Base-by-base conservation (phyloP, 2,888 invertebrate genomes). In the Caenorhabditis panamensis region DNA sequence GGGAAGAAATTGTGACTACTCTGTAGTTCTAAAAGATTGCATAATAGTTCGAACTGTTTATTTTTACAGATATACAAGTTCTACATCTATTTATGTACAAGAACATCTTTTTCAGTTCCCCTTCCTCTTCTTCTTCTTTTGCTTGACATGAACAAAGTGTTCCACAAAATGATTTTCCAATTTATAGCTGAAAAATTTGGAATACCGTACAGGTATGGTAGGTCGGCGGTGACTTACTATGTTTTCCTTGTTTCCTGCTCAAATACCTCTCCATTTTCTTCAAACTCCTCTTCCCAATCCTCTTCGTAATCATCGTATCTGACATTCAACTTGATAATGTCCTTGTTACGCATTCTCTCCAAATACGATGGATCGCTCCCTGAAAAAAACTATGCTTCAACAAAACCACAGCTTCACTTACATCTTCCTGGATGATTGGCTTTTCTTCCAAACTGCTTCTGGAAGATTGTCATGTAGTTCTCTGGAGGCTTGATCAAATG, bases 401-500 rank as follows among this genome's bases (percentile, higher is more conserved):
- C n/a, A n/a, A n/a, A n/a, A n/a, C n/a, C n/a, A n/a, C n/a, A 2
- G 31, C 26, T 44, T 13, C 31, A 69, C 63, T 26, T 20, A 72
- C 72, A 72, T 64, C 72, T 72, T 22, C 63, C 56, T 16, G 72
- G 49, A 49, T 64, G 37, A n/a, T 28, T 36, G 36, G 18, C 20
- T 20, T 49, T 63, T 18, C 58, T 64, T 22, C 22, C 56, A 16
- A 63, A 72, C 26, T 72, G 36, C 49, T 63, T 63, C 36, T 37
- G 47, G 49, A 72, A 63, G 20, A 72, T 36, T 18, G 54, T 53
- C 37, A 58, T 44, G 41, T 64, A 73, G 18, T 73, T 73, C 6
- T 58, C 54, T 61, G 75, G 75, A 0, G 75, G 66, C 61, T 67
- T 67, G 37, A 67, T 47, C 67, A 76, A 49, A 20, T 76, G 67